Evolutionary conservation across 1,140 invertebrate genomes (phyloP), one percentile per base, ranked within the genome.

Genomic region (Drosophila kohkoa): DNA sequence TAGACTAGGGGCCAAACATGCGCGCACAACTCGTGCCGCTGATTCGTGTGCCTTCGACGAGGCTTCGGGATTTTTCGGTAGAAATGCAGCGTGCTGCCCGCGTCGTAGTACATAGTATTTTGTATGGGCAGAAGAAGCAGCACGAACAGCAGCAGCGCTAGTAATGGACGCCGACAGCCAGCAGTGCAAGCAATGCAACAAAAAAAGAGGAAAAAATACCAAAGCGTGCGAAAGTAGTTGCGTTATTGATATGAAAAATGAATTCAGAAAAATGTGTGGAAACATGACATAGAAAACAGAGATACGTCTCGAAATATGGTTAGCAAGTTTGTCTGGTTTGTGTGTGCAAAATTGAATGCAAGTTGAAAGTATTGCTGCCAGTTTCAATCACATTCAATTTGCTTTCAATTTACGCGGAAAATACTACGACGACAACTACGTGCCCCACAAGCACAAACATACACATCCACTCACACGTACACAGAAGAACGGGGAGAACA

Each of bases 321-420:
- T 82, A 32, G 63, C 41, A 67, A 67, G 48, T 78, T 62, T 75
- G 30, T 25, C 43, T 41, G 4, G 28, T 43, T 69, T 38, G 57
- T 25, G 20, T 25, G 20, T 25, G 16, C 8, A 32, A 11, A 41
- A 38, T 57, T 68, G 45, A 52, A 52, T 77, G 51, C 45, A 66
- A 25, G 49, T 69, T 67, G 58, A 54, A 75, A 16, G 28, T 11
- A 48, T 5, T 57, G n/a, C 45, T 66, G 49, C 28, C 43, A 38
- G 64, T 74, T 71, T 76, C 73, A 65, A 76, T 77, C 77, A 54
- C 64, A 65, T 87, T 87, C 73, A 88, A 88, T 87, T 82, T 82
- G 77, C 73, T 88, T 87, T 82, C 64, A 81, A 85, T 87, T 88
- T 88, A 88, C 83, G 83, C 85, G 85, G 85, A 88, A 89, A 88